A percentile compares a stretch with the other conserved stretches of the same genome.
Evolutionary conservation across 2,888 invertebrate species (phyloP).

Genomic region (Philonicus albiceps): DNA sequence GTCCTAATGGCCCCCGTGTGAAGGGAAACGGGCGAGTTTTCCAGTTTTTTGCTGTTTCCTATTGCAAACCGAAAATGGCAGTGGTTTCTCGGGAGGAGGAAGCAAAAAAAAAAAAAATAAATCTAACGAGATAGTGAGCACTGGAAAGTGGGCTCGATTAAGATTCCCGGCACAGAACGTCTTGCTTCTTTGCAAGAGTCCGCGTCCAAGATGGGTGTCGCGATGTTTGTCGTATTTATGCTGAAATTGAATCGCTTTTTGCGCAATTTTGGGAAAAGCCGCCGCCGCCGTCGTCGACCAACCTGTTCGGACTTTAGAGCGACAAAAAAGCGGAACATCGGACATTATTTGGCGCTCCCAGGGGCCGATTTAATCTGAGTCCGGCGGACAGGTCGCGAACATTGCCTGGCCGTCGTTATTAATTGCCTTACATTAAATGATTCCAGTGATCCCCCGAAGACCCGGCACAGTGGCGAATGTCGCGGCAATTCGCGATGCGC

Average conservation of each 20-base stretch:
- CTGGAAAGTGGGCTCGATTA: not conserved
- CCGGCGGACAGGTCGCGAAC: not conserved
- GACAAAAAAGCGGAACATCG: not conserved
- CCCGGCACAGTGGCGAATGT: not conserved
- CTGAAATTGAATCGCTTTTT: not conserved
- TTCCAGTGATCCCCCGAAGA: not conserved
- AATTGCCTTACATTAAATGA: not conserved
- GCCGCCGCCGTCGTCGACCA: not conserved
- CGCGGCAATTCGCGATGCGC: not conserved
- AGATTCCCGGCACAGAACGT: not conserved
- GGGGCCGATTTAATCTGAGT: not conserved
- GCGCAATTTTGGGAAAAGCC: not conserved
- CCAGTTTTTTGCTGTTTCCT: not conserved
- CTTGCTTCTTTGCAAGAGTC: not conserved
- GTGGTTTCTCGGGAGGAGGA: not conserved
- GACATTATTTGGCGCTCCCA: not conserved
- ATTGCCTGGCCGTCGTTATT: not conserved
- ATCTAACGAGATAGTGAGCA: conserved; percentile 12
- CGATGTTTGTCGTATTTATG: not conserved
- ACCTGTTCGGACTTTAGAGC: not conserved
- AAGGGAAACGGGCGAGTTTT: conserved; percentile 15
- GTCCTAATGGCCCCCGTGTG: not conserved
- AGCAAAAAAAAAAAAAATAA: not conserved
- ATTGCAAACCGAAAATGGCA: not conserved
- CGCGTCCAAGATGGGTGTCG: not conserved